Conservation (phyloP, 2,797 vertebrate species). For the Syngnathus rostellatus region DNA sequence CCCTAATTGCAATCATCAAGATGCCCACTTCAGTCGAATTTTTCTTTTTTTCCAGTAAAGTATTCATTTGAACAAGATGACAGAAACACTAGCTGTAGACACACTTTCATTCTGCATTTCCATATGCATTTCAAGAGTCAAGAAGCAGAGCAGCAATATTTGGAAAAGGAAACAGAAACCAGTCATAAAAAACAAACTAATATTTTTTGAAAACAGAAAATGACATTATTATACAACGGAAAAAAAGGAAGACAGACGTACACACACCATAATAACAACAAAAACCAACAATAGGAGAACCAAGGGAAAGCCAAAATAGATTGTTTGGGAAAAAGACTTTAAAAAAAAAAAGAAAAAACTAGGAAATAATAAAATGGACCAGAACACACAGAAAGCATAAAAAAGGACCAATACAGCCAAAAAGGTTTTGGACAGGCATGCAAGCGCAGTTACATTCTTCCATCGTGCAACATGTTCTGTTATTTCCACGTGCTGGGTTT, state of each 20-base stretch:
- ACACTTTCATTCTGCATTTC: conserved; percentile 61
- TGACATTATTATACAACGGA: conserved; percentile 42
- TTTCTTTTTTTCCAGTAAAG: conserved; percentile 34
- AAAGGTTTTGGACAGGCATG: conserved; percentile 76
- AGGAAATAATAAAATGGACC: conserved; percentile 37
- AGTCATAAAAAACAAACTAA: conserved; percentile 33
- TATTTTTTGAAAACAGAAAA: background rate
- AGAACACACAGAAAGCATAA: conserved; percentile 57
- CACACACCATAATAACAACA: conserved; percentile 54
- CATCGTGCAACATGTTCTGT: conserved; percentile 88
- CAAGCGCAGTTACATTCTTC: conserved; percentile 93
- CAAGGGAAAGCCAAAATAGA: conserved; percentile 50
- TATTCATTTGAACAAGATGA: conserved; percentile 58
- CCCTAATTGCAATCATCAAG: conserved; percentile 55
- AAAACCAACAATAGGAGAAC: conserved; percentile 34
- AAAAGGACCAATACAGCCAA: conserved; percentile 55
- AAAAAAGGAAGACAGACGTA: conserved; percentile 51
- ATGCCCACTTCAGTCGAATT: conserved; percentile 52
- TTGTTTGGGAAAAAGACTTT: conserved; percentile 33
- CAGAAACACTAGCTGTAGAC: conserved; percentile 72
- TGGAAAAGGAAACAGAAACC: conserved; percentile 46
- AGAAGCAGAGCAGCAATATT: conserved; percentile 75
- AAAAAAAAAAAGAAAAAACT: background rate
- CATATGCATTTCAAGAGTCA: conserved; percentile 69
- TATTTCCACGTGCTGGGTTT: conserved; percentile 83